Conservation (phyloP, 2,888 invertebrate species). For the Cotesia congregata region DNA sequence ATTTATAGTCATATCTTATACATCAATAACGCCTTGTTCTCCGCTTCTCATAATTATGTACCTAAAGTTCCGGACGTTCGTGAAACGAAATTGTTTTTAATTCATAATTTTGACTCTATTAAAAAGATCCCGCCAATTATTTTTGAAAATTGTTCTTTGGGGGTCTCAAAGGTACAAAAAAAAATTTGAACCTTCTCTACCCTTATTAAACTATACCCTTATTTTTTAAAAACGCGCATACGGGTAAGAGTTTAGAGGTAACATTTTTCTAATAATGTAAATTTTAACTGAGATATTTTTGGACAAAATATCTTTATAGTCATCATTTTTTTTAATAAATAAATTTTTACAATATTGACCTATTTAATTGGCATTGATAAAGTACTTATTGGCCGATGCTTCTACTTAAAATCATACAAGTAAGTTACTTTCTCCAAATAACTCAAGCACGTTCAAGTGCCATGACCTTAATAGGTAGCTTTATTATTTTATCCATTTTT, state of each 20-base stretch:
- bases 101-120: no score
- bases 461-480: background rate
- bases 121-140: no score
- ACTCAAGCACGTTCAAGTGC: background rate
- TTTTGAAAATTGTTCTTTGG: no score
- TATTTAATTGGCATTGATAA: conserved; percentile 29
- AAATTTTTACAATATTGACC: conserved; percentile 1
- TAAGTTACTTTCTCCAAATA: conserved; percentile 2
- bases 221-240: no score
- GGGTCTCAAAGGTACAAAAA: no score
- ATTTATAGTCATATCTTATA: background rate
- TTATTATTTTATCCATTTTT: background rate
- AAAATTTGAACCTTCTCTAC: no score
- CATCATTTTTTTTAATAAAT: background rate
- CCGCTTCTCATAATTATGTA: no score
- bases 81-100: no score
- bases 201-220: no score
- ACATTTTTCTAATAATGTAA: background rate
- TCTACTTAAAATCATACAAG: background rate
- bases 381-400: conserved; percentile 1
- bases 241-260: no score
- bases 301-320: background rate
- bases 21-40: background rate
- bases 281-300: background rate
- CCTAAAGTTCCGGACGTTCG: no score